phyloP scores from a whole-genome alignment of 2,888 invertebrate genomes.

The Tanypteryx hageni region DNA sequence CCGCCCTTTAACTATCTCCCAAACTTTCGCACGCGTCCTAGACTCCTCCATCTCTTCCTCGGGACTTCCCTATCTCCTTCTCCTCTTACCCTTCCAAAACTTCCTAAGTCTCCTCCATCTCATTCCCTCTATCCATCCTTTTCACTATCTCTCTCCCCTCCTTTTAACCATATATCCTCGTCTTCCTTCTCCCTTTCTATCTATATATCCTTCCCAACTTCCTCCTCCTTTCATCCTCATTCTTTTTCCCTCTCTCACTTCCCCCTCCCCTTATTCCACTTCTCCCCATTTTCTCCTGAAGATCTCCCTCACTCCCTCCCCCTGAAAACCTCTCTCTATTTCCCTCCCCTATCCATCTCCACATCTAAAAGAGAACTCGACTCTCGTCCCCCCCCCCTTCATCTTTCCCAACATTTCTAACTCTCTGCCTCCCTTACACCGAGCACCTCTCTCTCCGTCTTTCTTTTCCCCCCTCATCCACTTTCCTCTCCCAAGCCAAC shows the following conservation, averaged over 20 bases:
- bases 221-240: constrained; percentile 9
- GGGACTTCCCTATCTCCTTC: background rate
- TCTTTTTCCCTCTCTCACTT: background rate
- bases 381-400: background rate
- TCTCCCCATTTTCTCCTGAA: constrained; percentile 20
- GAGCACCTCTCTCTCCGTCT: background rate
- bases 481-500: background rate
- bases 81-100: background rate
- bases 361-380: constrained; percentile 39
- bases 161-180: background rate
- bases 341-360: constrained; percentile 15
- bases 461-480: background rate
- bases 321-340: constrained; percentile 37
- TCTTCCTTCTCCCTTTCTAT: background rate
- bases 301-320: background rate
- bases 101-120: background rate
- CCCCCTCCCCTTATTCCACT: background rate
- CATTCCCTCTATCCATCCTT: background rate
- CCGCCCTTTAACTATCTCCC: background rate
- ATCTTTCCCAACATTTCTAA: constrained; percentile 56
- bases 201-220: constrained; percentile 22
- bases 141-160: background rate
- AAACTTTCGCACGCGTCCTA: background rate
- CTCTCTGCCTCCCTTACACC: background rate
- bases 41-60: background rate